phyloP scores from a whole-genome alignment of 2,797 vertebrate genomes.

The Huso huso region DNA sequence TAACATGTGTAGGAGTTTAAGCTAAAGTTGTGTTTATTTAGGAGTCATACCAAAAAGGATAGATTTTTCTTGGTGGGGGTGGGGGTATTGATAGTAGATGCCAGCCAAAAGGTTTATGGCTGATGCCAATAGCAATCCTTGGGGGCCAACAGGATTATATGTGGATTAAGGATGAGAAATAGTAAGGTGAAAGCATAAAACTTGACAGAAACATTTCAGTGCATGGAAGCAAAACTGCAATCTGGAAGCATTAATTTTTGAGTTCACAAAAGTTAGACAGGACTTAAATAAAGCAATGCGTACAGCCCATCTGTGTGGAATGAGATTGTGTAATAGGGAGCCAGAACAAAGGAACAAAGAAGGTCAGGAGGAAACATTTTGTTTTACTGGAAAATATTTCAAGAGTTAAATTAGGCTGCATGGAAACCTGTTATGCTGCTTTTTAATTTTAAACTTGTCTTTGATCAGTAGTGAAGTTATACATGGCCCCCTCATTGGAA shows the following conservation, averaged over 20 bases:
- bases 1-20: constrained; percentile 20
- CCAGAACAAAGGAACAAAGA: not conserved
- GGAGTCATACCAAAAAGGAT: constrained; percentile 22
- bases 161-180: constrained; percentile 45
- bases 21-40: constrained; percentile 33
- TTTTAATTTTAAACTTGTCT: not conserved
- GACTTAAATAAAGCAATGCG: not conserved
- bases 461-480: not conserved
- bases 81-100: constrained; percentile 27
- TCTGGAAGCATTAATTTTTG: not conserved
- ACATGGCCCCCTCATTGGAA: not conserved
- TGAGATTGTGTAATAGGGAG: not conserved
- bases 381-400: not conserved
- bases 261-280: not conserved
- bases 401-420: not conserved
- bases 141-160: constrained; percentile 54
- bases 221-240: not conserved
- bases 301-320: not conserved
- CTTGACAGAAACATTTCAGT: constrained; percentile 24
- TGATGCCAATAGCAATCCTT: constrained; percentile 62
- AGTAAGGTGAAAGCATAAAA: constrained; percentile 28
- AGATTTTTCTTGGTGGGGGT: constrained; percentile 18
- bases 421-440: not conserved
- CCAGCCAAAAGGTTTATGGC: constrained; percentile 50
- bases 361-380: not conserved